Base-by-base conservation (phyloP, 1,140 invertebrate species). In the Drosophila bocqueti region DNA sequence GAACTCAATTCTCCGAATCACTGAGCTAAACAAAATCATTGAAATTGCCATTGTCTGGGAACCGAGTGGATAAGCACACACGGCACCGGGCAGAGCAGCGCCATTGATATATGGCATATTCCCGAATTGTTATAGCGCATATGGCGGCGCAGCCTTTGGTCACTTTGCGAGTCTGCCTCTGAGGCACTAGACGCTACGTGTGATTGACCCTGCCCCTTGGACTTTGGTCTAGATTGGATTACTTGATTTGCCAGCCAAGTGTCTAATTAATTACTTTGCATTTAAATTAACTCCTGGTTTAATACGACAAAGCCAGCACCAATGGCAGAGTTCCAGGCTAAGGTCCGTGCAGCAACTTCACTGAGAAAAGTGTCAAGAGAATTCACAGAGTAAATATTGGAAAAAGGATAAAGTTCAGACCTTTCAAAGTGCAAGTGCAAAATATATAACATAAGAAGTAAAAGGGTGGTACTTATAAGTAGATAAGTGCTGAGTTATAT, bases 1-100 rank as follows among this genome's bases (percentile, higher is more conserved):
- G 69, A 89, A 84, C 81, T 85, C 79, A 90, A 90, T 90, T 90
- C 85, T 90, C 72, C 85, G 85, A 90, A 85, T 90, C 86, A 90
- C 65, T 90, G 85, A 91, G 79, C 79, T 82, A 90, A 90, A 90
- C 85, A 90, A 90, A 90, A 91, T 91, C 86, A 90, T 89, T 90
- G 85, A 79, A 76, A 80, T 82, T 87, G 76, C 76, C 61, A 85
- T 83, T 83, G 83, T 78, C 72, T 59, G 71, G 61, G 49, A 69
- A 75, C 29, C 62, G 71, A 79, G 61, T 81, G 81, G 58, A 71
- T 79, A 79, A 79, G 66, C 76, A 66, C 76, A 65, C 59, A 76
- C 43, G 67, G 45, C 67, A 58, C 34, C 18, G 34, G 18, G 3
- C 50, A 36, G n/a, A 36, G 24, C 46, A 24, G 46, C 15, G 59